Conservation (phyloP, 2,888 invertebrate genomes). For the Rotaria magnacalcarata region DNA sequence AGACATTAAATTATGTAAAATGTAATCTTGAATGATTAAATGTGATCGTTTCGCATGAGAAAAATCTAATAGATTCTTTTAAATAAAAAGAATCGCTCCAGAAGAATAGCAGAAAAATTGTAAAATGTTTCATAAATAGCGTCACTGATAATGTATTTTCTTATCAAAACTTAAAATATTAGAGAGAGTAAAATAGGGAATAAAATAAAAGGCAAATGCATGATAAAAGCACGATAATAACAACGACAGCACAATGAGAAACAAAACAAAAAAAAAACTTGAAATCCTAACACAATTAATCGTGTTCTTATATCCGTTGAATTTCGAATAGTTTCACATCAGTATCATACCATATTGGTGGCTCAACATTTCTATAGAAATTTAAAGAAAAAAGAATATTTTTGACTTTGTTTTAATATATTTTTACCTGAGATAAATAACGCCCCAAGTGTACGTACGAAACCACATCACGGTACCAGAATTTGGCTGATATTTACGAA, state of each 20-base stretch:
- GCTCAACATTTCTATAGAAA: constrained; percentile 77
- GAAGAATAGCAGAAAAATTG: neutral
- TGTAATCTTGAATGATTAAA: too few relatives aligned
- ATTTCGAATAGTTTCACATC: constrained; percentile 91
- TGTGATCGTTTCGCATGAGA: too few relatives aligned
- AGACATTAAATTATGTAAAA: too few relatives aligned
- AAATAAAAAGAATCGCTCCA: too few relatives aligned
- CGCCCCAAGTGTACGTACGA: constrained; percentile 98
- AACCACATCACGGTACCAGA: constrained; percentile 98
- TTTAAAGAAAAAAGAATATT: neutral
- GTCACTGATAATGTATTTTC: neutral
- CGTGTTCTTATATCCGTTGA: constrained; percentile 38
- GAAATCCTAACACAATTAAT: neutral
- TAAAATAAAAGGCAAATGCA: neutral
- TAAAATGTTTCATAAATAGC: neutral
- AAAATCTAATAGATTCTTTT: too few relatives aligned
- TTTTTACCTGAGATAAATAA: constrained; percentile 79
- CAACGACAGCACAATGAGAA: neutral
- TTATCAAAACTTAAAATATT: neutral
- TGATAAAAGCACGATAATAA: neutral
- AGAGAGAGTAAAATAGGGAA: neutral
- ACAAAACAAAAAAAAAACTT: neutral
- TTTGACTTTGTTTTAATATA: neutral
- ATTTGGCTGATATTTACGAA: constrained; percentile 97
- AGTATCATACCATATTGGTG: constrained; percentile 98